These are phyloP conservation scores for Bubo blakistoni DNA, from an alignment of 2,113 vertebrate species.

Conservation along the genomic window DNA sequence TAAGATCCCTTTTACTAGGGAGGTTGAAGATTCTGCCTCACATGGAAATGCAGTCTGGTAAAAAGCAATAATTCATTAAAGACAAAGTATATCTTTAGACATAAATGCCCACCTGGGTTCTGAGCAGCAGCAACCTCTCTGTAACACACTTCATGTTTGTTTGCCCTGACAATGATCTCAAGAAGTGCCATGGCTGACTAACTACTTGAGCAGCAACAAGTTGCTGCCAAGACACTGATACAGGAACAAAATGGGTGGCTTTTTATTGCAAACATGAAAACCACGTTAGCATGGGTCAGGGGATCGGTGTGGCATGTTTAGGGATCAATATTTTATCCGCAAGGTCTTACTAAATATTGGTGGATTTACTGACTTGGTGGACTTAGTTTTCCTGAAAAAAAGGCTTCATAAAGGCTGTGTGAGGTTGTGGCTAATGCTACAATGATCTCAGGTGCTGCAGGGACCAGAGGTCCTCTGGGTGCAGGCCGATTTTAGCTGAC, in stretches of 20 bases:
- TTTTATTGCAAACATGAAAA: neutral
- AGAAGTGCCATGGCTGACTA: neutral
- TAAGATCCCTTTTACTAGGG: slow-evolving; percentile 37
- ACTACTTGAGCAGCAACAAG: neutral
- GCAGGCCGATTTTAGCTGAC: too few species aligned
- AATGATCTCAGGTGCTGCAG: neutral
- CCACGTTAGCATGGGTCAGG: accelerated
- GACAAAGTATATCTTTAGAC: neutral
- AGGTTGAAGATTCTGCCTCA: neutral
- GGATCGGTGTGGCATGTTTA: neutral
- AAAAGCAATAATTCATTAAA: slow-evolving; percentile 12
- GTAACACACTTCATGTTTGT: neutral
- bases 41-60: neutral
- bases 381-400: neutral
- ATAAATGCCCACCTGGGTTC: neutral
- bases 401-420: neutral
- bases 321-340: neutral
- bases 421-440: neutral
- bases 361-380: neutral
- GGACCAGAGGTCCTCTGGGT: neutral
- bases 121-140: neutral
- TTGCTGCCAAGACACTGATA: neutral
- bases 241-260: neutral
- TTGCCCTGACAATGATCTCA: neutral
- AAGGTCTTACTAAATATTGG: neutral